Percentiles rank a stretch among this genome's conserved stretches.
phyloP scores from a whole-genome alignment of 30 jellyfish, hydroid and myxozoan genomes.

The Aurelia sp. region DNA sequence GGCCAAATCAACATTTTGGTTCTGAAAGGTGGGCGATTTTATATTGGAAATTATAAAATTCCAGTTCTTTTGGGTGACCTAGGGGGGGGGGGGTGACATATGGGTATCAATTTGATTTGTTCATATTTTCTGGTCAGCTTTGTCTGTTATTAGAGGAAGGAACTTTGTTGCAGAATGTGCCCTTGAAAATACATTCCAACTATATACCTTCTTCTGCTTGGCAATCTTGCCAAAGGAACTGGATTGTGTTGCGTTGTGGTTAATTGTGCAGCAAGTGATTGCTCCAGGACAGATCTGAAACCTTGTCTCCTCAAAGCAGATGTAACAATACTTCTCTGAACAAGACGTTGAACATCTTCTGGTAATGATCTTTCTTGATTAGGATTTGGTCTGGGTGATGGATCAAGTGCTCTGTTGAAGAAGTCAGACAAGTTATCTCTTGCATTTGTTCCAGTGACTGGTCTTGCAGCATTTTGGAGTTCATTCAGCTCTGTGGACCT shows the following conservation, averaged over 20 bases:
- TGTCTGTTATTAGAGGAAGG: too few species aligned
- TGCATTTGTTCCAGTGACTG: constrained; percentile 86
- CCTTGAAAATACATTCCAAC: not conserved
- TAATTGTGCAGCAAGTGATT: constrained; percentile 51
- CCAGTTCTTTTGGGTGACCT: too few species aligned
- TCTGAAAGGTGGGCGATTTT: too few species aligned
- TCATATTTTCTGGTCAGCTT: too few species aligned
- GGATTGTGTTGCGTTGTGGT: not conserved
- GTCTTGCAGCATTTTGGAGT: constrained; percentile 80
- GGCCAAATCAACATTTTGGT: too few species aligned
- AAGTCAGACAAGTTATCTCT: constrained; percentile 69
- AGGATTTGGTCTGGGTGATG: constrained; percentile 26
- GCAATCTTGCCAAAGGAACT: constrained; percentile 12
- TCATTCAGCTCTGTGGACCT: constrained; percentile 75
- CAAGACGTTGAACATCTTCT: constrained; percentile 76
- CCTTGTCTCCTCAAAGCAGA: constrained; percentile 79
- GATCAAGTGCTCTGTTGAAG: constrained; percentile 65
- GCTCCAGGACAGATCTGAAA: constrained; percentile 60
- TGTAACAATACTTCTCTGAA: constrained; percentile 79
- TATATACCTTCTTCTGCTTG: constrained; percentile 20
- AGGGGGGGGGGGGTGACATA: too few species aligned
- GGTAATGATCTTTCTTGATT: constrained; percentile 44
- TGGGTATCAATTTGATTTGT: too few species aligned
- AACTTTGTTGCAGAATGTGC: too few species aligned
- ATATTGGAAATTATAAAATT: too few species aligned